Evolutionary conservation across 2,888 invertebrate species (phyloP), one percentile per base, ranked within the genome.

Genomic region (Nomada flava): DNA sequence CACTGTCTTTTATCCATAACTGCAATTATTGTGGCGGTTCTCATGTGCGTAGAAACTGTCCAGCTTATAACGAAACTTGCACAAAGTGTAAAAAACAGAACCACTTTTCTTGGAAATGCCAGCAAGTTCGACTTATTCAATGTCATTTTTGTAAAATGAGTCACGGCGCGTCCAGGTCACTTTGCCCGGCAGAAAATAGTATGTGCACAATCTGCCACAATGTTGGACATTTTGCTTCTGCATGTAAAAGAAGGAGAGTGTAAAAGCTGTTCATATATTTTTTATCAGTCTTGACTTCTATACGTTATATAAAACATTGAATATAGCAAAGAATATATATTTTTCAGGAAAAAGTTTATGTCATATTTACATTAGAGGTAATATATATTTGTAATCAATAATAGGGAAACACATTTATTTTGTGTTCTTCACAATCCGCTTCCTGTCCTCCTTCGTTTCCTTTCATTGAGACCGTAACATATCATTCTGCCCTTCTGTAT

Each of bases 21-120:
- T 85, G 84, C 36, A 5, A 0, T 18, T 73, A 20, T 47, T 85
- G 84, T 1, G 85, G 85, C 47, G 67, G 62, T 47, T 5, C 3
- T 18, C 84, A 85, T 50, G n/a, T n/a, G 1, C 9, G 15, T 0
- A 63, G 13, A n/a, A 15, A 26, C 7, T 86, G 86, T 42, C 79
- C 71, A 15, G 67, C 85, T 59, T 86, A 23, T 10, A 62, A 68
- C 13, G 76, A 75, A 42, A 36, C 4, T 36, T 86, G 86, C 36
- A 44, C 70, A 0, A 84, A 84, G 7, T 86, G 84, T 10, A 50
- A 67, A 1, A 70, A 15, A n/a, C 7, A 0, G 10, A 59, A 83
- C 23, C 84, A 86, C 68, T 86, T 86, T 20, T 67, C 68, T 1
- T 73, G 77, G 76, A 78, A 57, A 64, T 86, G 85, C 23, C 50